These are phyloP conservation scores for Metopia argyrocephala DNA, from an alignment of 2,888 invertebrate genomes.

Conservation along the genomic window DNA sequence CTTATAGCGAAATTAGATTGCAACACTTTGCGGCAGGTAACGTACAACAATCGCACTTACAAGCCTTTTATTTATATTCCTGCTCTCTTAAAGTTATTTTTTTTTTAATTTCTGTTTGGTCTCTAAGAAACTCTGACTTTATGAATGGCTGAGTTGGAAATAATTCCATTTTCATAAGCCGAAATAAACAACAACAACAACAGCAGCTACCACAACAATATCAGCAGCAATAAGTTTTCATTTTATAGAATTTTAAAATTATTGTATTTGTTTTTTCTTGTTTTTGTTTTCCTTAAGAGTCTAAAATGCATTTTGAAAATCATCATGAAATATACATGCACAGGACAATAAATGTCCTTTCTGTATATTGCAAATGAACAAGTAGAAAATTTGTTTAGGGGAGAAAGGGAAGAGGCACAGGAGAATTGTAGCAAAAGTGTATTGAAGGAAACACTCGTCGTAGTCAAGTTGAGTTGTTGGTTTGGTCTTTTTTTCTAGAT, in stretches of 20 bases:
- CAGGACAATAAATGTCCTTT: constrained; percentile 32
- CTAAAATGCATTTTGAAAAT: constrained; percentile 22
- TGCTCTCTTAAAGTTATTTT: too few species aligned
- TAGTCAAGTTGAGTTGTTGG: neutral
- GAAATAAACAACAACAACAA: neutral
- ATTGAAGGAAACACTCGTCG: neutral
- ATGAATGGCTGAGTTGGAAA: neutral
- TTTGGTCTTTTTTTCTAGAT: neutral
- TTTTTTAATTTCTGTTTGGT: too few species aligned
- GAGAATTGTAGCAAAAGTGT: neutral
- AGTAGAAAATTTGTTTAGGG: neutral
- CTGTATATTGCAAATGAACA: neutral
- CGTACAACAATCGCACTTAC: too few species aligned
- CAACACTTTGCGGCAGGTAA: constrained; percentile 19
- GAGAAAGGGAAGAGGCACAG: neutral
- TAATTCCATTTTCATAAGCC: neutral
- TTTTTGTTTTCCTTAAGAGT: neutral
- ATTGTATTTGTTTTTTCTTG: too few species aligned
- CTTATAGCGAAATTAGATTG: constrained; percentile 14
- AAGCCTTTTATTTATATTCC: too few species aligned
- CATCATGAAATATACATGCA: constrained; percentile 14
- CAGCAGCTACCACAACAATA: neutral
- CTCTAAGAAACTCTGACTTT: neutral
- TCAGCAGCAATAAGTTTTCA: too few species aligned
- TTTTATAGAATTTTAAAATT: too few species aligned